Base-by-base conservation (phyloP, 1,140 invertebrate genomes). In the Dryas iulia region DNA sequence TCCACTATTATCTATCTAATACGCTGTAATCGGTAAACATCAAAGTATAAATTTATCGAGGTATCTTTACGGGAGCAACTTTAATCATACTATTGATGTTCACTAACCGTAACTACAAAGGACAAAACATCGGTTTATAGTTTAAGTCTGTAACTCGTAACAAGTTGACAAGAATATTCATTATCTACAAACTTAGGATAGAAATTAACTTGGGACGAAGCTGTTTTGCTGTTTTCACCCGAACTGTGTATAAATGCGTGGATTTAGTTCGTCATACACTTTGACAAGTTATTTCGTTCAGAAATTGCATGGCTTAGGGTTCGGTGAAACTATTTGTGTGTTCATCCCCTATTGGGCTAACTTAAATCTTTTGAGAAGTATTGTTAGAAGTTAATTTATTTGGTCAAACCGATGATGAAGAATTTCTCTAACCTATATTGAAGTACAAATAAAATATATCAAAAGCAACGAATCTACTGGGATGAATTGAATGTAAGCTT, bases 41-140 rank as follows among this genome's bases (percentile, higher is more conserved):
- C 39, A 47, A 47, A 21, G 39, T 47, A 47, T 10, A 47, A 47
- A 47, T 6, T 31, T 31, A 47, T 10, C 14, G 39, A 47, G 18
- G 14, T 21, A 47, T 21, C 33, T 14, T 21, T 21, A 47, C 39
- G 18, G 18, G 14, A 47, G 12, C n/a, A 11, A 47, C 14, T 21
- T 47, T 21, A 47, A 47, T 47, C 39, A 10, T 21, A 47, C 39
- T 47, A 47, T 47, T 47, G 14, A 47, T 21, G 18, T 47, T 21
- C 39, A 47, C 39, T 21, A 47, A 21, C 39, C 14, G 39, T 47
- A 10, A 47, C 1, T 21, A 47, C 39, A 47, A 47, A 21, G 39
- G 39, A 47, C 39, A 47, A 47, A 47, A 47, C 39, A 47, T 47
- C 39, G 39, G 39, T 18, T 47, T 47, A 47, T 10, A 47, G 39